phyloP scores from a whole-genome alignment of 1,140 invertebrate species.

The Orussus abietinus region DNA sequence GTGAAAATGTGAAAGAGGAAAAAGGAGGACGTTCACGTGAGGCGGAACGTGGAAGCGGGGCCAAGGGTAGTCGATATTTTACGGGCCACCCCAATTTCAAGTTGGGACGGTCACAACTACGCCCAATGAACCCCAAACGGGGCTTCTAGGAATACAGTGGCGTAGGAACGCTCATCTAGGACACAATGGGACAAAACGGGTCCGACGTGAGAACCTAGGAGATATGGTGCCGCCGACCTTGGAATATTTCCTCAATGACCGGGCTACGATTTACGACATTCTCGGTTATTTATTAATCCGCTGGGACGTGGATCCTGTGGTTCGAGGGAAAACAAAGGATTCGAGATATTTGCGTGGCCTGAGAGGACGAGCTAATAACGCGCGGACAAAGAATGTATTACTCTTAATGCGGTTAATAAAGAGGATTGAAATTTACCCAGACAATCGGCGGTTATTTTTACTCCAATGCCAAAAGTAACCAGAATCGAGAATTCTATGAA shows the following conservation, averaged over 20 bases:
- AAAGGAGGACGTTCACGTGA: not conserved
- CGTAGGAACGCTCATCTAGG: conserved; percentile 28
- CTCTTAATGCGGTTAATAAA: no score
- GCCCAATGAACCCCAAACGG: conserved; percentile 25
- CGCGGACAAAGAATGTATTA: no score
- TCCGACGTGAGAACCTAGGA: no score
- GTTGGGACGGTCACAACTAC: conserved; percentile 6
- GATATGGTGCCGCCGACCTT: no score
- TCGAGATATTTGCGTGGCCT: no score
- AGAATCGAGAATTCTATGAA: no score
- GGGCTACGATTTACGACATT: conserved; percentile 14
- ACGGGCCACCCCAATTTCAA: not conserved
- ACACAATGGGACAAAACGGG: not conserved
- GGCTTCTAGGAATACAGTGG: conserved; percentile 40
- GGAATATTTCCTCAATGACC: not conserved
- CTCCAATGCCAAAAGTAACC: no score
- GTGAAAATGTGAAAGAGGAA: not conserved
- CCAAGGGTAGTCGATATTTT: not conserved
- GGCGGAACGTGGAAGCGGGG: not conserved
- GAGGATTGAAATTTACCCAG: no score
- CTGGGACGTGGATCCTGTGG: not conserved
- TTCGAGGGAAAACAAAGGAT: conserved; percentile 1
- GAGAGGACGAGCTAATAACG: no score
- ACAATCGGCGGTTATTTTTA: no score
- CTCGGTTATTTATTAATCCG: conserved; percentile 10